phyloP scores from a whole-genome alignment of 2,797 vertebrate species.

The Podargus strigoides region DNA sequence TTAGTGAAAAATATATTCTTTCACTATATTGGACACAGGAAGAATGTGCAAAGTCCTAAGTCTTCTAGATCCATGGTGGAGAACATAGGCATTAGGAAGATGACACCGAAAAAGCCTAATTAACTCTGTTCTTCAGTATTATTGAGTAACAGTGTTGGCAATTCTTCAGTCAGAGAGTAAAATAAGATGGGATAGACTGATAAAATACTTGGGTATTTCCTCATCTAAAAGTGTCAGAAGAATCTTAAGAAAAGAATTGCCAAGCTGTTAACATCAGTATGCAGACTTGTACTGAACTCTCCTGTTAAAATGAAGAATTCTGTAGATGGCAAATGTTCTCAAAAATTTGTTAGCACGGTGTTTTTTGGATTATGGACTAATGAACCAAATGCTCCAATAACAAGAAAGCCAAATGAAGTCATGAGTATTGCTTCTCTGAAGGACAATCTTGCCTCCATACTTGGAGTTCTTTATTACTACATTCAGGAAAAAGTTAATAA shows the following conservation, averaged over 20 bases:
- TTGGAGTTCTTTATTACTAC: not conserved
- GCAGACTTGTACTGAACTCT: not conserved
- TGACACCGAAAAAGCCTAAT: not conserved
- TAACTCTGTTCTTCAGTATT: not conserved
- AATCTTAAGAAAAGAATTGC: not conserved
- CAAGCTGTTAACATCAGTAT: not conserved
- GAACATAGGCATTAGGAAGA: not conserved
- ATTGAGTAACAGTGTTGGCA: not conserved
- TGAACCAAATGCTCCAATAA: not conserved
- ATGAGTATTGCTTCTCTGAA: not conserved
- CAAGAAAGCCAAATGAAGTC: not conserved
- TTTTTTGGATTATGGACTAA: not conserved
- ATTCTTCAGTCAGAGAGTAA: not conserved
- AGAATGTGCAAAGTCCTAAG: not conserved
- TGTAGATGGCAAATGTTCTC: not conserved
- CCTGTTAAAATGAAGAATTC: not conserved
- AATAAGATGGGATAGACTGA: not conserved
- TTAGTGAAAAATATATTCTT: not conserved
- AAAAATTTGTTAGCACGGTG: not conserved
- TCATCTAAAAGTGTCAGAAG: not conserved
- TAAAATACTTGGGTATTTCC: not conserved
- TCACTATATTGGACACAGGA: not conserved
- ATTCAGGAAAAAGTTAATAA: not conserved
- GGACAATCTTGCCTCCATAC: not conserved
- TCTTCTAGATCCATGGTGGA: not conserved